Evolutionary conservation across 2,797 vertebrate genomes (phyloP).

Genomic region (Decapterus maruadsi): DNA sequence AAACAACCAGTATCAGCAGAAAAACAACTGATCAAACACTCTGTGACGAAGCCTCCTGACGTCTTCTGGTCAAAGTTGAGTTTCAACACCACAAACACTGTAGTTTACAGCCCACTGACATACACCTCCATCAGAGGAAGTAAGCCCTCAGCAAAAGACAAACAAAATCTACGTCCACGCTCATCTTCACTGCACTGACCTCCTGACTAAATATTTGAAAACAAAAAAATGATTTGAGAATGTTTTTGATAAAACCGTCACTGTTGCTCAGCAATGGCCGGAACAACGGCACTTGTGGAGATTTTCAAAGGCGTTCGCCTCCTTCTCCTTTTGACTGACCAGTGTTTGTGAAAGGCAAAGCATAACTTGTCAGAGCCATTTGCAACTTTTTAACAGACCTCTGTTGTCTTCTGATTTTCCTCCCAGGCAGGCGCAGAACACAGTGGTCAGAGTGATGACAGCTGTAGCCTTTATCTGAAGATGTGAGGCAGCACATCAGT

Average conservation of each 20-base stretch:
- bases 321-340: too few relatives aligned
- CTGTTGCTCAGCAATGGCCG: neutral
- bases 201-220: neutral
- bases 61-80: neutral
- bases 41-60: neutral
- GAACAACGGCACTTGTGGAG: neutral
- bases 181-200: too few relatives aligned
- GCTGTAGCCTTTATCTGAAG: conserved; percentile 27
- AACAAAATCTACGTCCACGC: too few relatives aligned
- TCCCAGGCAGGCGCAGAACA: neutral
- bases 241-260: neutral
- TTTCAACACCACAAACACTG: neutral
- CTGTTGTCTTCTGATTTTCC: conserved; percentile 5
- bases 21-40: conserved; percentile 42
- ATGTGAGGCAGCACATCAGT: conserved; percentile 25
- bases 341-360: neutral
- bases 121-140: neutral
- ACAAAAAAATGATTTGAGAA: neutral
- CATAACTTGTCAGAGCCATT: neutral
- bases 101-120: conserved; percentile 1
- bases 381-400: conserved; percentile 1
- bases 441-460: conserved; percentile 18
- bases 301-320: neutral
- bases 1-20: conserved; percentile 29
- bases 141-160: neutral